These are phyloP conservation scores for Lateolabrax maculatus DNA, from an alignment of 2,797 vertebrate species.

Conservation along the genomic window DNA sequence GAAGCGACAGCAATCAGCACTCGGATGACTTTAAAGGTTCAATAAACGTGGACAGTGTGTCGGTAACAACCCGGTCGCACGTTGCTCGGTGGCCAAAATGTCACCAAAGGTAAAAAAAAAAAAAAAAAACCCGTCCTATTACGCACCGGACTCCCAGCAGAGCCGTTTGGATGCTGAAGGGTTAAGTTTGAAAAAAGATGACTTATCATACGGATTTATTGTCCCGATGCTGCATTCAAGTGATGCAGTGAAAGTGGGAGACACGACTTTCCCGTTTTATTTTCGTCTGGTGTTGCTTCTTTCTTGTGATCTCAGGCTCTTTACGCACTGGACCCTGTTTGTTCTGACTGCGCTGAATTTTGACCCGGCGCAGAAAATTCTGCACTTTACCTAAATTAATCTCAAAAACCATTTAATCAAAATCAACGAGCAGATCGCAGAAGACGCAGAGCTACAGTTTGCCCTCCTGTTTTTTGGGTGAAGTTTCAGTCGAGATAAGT, in stretches of 20 bases:
- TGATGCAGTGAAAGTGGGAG: constrained; percentile 5
- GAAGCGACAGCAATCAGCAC: not conserved
- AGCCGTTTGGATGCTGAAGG: constrained; percentile 54
- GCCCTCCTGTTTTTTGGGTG: not conserved
- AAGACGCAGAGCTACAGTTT: not conserved
- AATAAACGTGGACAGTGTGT: not conserved
- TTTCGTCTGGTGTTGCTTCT: constrained; percentile 13
- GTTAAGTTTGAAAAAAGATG: constrained; percentile 66
- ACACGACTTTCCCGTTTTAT: not conserved
- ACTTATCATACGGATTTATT: constrained; percentile 45
- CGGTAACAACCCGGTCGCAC: not conserved
- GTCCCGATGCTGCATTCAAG: constrained; percentile 61
- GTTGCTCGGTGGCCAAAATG: not conserved
- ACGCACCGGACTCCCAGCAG: constrained; percentile 13
- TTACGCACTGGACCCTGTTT: not conserved
- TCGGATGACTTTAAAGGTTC: not conserved
- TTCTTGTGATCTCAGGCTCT: not conserved
- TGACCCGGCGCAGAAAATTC: not conserved
- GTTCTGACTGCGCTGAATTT: not conserved
- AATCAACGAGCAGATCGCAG: accelerated
- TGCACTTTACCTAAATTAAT: not conserved
- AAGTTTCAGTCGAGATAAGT: constrained; percentile 5
- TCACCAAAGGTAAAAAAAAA: not conserved
- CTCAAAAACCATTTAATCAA: not conserved
- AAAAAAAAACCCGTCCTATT: not conserved